phyloP scores from a whole-genome alignment of 2,113 vertebrate genomes.

The Varanus komodoensis region DNA sequence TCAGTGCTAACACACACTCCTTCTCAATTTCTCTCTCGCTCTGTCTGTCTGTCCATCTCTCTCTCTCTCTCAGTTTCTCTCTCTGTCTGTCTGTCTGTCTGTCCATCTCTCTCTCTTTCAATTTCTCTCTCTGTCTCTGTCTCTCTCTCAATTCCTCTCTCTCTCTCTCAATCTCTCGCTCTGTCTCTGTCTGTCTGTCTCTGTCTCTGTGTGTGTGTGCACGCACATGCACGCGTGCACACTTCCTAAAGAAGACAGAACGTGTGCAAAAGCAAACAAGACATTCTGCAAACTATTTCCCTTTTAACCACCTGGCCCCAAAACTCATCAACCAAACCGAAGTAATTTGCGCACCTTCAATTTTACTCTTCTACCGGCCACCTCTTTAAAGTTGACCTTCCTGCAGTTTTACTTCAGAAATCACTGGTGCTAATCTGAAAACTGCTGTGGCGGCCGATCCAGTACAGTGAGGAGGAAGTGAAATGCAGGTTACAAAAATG shows the following conservation, averaged over 20 bases:
- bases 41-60: no score
- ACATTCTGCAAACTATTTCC: background rate
- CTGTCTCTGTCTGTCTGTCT: conserved; percentile 16
- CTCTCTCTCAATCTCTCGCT: no score
- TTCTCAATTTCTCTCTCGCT: no score
- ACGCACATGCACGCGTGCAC: conserved; percentile 5
- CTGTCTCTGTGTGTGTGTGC: conserved; percentile 30
- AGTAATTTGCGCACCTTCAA: background rate
- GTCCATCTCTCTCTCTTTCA: conserved; percentile 5
- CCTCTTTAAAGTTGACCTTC: background rate
- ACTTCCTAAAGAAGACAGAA: conserved; percentile 59
- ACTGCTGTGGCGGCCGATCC: fast-evolving
- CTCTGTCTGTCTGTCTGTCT: conserved; percentile 6
- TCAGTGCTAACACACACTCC: conserved; percentile 51
- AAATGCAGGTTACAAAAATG: background rate
- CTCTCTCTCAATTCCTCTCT: no score
- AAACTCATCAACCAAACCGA: conserved; percentile 30
- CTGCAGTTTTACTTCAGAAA: conserved; percentile 13
- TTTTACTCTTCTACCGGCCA: conserved; percentile 44
- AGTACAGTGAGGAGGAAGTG: background rate
- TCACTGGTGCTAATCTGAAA: conserved; percentile 24
- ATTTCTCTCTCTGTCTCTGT: no score
- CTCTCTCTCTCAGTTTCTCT: background rate
- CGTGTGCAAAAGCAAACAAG: conserved; percentile 49
- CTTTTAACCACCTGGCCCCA: conserved; percentile 46